Conservation (phyloP, 2,888 invertebrate species). For the Drosophila nr. perissopoda region DNA sequence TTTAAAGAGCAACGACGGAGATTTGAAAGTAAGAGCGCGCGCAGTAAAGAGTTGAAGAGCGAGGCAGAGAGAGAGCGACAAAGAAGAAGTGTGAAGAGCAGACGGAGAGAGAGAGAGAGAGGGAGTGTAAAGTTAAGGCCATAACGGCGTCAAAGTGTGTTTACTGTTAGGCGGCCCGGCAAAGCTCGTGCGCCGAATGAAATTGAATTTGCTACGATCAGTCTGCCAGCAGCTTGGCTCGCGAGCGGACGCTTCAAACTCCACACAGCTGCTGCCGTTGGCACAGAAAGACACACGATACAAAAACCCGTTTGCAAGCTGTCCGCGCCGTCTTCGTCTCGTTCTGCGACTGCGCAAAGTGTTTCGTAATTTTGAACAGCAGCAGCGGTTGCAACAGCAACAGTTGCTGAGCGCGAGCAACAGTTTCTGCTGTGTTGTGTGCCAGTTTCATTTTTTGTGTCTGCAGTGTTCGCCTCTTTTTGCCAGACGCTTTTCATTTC, state of each 20-base stretch:
- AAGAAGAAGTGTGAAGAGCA: neutral
- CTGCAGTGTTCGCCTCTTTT: slow-evolving; percentile 60
- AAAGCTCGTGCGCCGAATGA: slow-evolving; percentile 63
- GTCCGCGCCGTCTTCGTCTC: slow-evolving; percentile 27
- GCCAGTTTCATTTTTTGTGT: slow-evolving; percentile 68
- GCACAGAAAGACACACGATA: neutral
- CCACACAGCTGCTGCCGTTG: slow-evolving; percentile 7
- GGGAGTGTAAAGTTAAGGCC: slow-evolving; percentile 16
- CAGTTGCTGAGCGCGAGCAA: slow-evolving; percentile 36
- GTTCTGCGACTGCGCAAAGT: slow-evolving; percentile 63
- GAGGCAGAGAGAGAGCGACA: slow-evolving; percentile 6
- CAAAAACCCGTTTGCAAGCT: slow-evolving; percentile 10
- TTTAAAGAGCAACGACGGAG: slow-evolving; percentile 27
- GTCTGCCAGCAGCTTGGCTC: slow-evolving; percentile 82
- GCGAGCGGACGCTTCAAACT: slow-evolving; percentile 75
- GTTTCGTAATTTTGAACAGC: slow-evolving; percentile 73
- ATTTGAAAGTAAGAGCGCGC: slow-evolving; percentile 23
- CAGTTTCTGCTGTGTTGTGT: slow-evolving; percentile 48
- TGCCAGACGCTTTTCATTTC: slow-evolving; percentile 63
- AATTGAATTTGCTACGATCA: slow-evolving; percentile 75
- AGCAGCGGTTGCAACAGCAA: slow-evolving; percentile 30
- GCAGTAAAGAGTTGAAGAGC: neutral
- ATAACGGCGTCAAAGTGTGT: slow-evolving; percentile 66
- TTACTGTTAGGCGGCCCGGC: slow-evolving; percentile 71
- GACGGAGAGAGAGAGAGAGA: slow-evolving; percentile 9